phyloP scores from a whole-genome alignment of 92 coral and sea anemone genomes.

The Porites cylindrica region DNA sequence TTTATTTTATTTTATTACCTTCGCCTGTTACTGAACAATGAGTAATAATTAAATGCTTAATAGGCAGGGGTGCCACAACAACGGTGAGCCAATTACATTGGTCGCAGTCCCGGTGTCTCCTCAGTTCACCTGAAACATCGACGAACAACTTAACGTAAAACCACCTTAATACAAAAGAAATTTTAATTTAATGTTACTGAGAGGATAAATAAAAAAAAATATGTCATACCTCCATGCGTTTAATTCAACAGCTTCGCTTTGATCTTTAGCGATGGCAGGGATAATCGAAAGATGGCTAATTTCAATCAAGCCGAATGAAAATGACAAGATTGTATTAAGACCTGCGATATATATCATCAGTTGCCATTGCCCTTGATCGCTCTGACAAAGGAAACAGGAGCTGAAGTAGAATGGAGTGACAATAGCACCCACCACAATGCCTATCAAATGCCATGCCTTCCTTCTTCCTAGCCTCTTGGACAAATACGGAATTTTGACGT shows the following conservation, averaged over 20 bases:
- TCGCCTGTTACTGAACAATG: too few relatives aligned
- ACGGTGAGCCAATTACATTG: too few relatives aligned
- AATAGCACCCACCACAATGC: neutral
- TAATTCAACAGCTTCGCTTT: neutral
- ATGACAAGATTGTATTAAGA: neutral
- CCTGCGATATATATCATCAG: neutral
- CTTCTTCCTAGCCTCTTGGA: conserved; percentile 10
- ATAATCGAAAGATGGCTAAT: neutral
- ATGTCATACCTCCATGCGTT: neutral
- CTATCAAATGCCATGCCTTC: conserved; percentile 24
- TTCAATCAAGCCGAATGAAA: neutral
- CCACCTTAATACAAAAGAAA: too few relatives aligned
- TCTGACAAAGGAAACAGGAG: neutral
- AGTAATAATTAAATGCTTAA: too few relatives aligned
- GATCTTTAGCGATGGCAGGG: neutral
- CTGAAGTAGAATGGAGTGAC: neutral
- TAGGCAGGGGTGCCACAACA: too few relatives aligned
- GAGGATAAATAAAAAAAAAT: too few relatives aligned
- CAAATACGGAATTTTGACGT: conserved; percentile 1
- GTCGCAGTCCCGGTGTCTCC: too few relatives aligned
- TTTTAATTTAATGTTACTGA: too few relatives aligned
- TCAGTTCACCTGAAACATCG: too few relatives aligned
- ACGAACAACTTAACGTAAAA: too few relatives aligned
- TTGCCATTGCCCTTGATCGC: neutral
- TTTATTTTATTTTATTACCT: too few relatives aligned